phyloP scores from a whole-genome alignment of 2,888 invertebrate genomes.

The Alitta virens region DNA sequence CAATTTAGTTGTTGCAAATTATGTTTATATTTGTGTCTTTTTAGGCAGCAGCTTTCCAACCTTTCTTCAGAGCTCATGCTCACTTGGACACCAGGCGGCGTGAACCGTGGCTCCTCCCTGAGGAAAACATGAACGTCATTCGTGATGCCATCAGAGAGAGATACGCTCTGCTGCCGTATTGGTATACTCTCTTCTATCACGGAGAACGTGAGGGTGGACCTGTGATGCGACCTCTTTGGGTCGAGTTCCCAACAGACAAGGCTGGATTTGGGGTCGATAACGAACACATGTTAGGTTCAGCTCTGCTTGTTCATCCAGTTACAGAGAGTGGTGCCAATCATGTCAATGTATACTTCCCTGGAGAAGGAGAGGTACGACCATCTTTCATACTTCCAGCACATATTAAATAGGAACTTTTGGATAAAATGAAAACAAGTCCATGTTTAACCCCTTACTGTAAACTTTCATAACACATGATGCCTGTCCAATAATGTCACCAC shows the following conservation, averaged over 20 bases:
- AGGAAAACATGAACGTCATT: conserved; percentile 47
- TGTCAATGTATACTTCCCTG: conserved; percentile 84
- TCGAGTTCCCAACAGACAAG: conserved; percentile 81
- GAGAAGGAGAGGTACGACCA: conserved; percentile 37
- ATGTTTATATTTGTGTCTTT: background rate
- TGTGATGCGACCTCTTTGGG: conserved; percentile 86
- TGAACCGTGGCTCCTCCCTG: conserved; percentile 82
- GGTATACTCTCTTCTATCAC: conserved; percentile 91
- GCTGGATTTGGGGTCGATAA: conserved; percentile 80
- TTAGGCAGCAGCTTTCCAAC: conserved; percentile 84
- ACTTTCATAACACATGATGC: too few relatives aligned
- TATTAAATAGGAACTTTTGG: too few relatives aligned
- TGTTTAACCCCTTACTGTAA: too few relatives aligned
- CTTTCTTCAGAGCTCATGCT: conserved; percentile 94
- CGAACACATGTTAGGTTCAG: conserved; percentile 70
- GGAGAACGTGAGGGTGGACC: conserved; percentile 75
- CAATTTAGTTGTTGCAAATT: background rate
- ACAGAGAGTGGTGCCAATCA: conserved; percentile 73
- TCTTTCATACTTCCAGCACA: too few relatives aligned
- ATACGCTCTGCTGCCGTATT: conserved; percentile 84
- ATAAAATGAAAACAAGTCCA: too few relatives aligned
- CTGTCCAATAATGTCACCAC: too few relatives aligned
- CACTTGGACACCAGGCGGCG: conserved; percentile 95
- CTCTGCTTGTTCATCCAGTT: conserved; percentile 82
- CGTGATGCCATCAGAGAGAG: conserved; percentile 60